Percentiles rank a stretch among this genome's conserved stretches.
phyloP scores from a whole-genome alignment of 2,797 vertebrate genomes.

The Mus spretus region DNA sequence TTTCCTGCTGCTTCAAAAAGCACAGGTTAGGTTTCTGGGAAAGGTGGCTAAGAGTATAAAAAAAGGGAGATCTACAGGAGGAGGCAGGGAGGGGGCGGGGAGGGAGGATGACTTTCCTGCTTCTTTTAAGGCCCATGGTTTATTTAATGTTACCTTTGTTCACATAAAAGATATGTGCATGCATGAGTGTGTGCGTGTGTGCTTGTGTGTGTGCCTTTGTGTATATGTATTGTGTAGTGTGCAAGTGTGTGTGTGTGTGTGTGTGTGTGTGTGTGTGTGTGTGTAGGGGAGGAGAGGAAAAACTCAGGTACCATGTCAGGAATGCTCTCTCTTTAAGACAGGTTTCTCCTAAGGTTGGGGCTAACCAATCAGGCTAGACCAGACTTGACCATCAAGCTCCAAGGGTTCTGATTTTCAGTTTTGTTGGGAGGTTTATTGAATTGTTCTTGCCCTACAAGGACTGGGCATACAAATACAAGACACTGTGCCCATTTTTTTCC shows the following conservation, averaged over 20 bases:
- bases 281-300: too few relatives aligned
- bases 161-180: neutral
- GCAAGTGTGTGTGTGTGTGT: neutral
- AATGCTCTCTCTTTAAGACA: neutral
- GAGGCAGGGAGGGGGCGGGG: neutral
- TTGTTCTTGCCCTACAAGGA: neutral
- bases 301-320: neutral
- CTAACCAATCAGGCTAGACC: neutral
- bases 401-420: neutral
- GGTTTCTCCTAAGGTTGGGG: neutral
- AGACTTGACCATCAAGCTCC: neutral
- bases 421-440: neutral
- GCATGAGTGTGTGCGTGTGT: too few relatives aligned
- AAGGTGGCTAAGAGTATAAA: slow-evolving; percentile 4
- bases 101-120: neutral
- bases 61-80: neutral
- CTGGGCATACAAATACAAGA: neutral
- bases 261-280: neutral
- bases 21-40: slow-evolving; percentile 20
- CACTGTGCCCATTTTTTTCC: neutral
- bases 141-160: neutral
- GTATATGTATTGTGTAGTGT: neutral
- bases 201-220: too few relatives aligned
- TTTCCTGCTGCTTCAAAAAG: neutral
- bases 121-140: neutral